Conservation (phyloP, 1,140 invertebrate species). For the Stegodyphus mimosarum region DNA sequence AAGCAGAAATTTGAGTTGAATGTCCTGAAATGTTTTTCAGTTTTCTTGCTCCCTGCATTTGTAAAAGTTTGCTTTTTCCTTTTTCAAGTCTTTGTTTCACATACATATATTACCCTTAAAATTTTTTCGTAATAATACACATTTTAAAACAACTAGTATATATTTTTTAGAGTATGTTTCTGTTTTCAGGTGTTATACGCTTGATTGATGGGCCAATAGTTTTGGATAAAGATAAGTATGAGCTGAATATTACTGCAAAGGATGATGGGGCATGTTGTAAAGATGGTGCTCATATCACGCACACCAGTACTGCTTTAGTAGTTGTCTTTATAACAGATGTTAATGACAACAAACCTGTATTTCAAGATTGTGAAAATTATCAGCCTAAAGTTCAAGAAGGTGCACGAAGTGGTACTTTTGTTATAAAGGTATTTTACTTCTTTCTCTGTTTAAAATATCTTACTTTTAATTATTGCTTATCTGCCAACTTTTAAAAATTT, state of each 20-base stretch:
- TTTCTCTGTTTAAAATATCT: too few species aligned
- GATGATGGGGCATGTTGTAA: constrained; percentile 94
- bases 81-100: too few species aligned
- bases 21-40: too few species aligned
- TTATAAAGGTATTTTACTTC: constrained; percentile 74
- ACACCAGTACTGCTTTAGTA: constrained; percentile 93
- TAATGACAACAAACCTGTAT: constrained; percentile 94
- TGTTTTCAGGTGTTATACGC: constrained; percentile 79
- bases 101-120: too few species aligned
- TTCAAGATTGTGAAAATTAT: constrained; percentile 91
- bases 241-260: constrained; percentile 92
- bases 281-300: constrained; percentile 84
- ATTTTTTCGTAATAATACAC: too few species aligned
- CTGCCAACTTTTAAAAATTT: too few species aligned
- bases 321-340: constrained; percentile 97
- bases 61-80: too few species aligned
- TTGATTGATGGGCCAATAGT: constrained; percentile 85
- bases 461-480: too few species aligned
- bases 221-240: constrained; percentile 85
- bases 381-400: constrained; percentile 89
- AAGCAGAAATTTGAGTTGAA: too few species aligned
- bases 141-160: too few species aligned
- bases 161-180: too few species aligned
- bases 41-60: too few species aligned
- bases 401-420: constrained; percentile 89